Percentiles rank a stretch among this genome's conserved stretches.
Conservation (phyloP, 1,140 invertebrate genomes). For the Episyrphus balteatus region DNA sequence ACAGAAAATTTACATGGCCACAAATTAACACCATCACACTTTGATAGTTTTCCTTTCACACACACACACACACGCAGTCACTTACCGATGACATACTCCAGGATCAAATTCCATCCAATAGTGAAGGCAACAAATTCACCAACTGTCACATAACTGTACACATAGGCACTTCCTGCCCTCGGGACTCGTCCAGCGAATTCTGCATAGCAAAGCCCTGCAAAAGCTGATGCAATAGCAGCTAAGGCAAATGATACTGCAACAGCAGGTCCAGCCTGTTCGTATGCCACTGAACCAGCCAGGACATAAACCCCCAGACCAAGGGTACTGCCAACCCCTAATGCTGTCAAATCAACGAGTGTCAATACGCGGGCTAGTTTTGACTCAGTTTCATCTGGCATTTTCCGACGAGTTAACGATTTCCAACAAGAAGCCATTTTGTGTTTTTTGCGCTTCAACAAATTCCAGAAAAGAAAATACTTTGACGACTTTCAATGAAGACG, state of each 20-base stretch:
- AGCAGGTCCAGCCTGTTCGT: conserved; percentile 66
- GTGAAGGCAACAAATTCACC: conserved; percentile 65
- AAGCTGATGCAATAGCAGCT: conserved; percentile 71
- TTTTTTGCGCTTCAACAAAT: too few relatives aligned
- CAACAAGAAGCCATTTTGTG: conserved; percentile 8
- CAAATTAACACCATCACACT: background rate
- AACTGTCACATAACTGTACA: conserved; percentile 73
- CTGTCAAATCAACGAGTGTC: conserved; percentile 61
- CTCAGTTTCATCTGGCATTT: conserved; percentile 29
- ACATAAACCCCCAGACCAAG: conserved; percentile 82
- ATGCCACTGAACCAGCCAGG: conserved; percentile 74
- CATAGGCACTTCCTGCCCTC: conserved; percentile 68
- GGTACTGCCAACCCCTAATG: conserved; percentile 71
- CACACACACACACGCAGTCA: conserved; percentile 23
- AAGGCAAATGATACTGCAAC: conserved; percentile 74
- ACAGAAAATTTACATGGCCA: background rate
- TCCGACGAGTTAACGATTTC: conserved; percentile 33
- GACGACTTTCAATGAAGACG: too few relatives aligned
- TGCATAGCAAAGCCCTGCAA: conserved; percentile 75
- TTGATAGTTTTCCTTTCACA: too few relatives aligned
- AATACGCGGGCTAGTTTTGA: conserved; percentile 58
- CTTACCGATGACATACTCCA: conserved; percentile 75
- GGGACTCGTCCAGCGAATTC: conserved; percentile 76
- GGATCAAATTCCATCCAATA: conserved; percentile 75
- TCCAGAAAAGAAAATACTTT: too few relatives aligned